phyloP scores from a whole-genome alignment of 2,113 vertebrate species.

The Epinephelus moara region DNA sequence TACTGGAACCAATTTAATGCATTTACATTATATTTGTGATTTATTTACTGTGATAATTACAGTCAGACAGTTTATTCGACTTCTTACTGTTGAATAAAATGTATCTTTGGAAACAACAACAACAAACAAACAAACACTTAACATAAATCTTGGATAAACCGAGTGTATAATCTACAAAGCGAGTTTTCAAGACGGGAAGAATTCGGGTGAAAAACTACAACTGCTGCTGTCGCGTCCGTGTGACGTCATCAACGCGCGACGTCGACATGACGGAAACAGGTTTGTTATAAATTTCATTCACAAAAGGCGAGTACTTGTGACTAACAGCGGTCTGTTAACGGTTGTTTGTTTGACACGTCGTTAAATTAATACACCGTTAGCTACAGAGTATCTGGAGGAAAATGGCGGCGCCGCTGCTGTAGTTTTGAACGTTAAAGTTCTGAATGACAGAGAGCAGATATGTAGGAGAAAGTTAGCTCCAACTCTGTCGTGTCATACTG shows the following conservation, averaged over 20 bases:
- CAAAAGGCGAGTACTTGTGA: background rate
- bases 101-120: too few relatives aligned
- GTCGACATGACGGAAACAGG: background rate
- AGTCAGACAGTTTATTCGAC: background rate
- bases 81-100: background rate
- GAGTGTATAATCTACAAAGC: background rate
- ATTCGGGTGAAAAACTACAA: slow-evolving; percentile 58
- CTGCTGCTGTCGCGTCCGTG: background rate
- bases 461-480: slow-evolving; percentile 3
- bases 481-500: background rate
- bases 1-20: too few relatives aligned
- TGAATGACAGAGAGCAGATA: background rate
- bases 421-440: background rate
- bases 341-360: background rate
- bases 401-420: background rate
- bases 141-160: background rate
- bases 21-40: too few relatives aligned
- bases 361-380: fast-evolving
- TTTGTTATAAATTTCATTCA: slow-evolving; percentile 2
- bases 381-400: background rate
- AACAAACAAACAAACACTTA: too few relatives aligned
- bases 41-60: background rate
- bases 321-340: background rate
- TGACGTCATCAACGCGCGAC: slow-evolving; percentile 53
- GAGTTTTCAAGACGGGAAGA: background rate